Percentiles rank a stretch among this genome's conserved stretches.
phyloP scores from a whole-genome alignment of 2,888 invertebrate genomes.

The Balanococcus diminutus region DNA sequence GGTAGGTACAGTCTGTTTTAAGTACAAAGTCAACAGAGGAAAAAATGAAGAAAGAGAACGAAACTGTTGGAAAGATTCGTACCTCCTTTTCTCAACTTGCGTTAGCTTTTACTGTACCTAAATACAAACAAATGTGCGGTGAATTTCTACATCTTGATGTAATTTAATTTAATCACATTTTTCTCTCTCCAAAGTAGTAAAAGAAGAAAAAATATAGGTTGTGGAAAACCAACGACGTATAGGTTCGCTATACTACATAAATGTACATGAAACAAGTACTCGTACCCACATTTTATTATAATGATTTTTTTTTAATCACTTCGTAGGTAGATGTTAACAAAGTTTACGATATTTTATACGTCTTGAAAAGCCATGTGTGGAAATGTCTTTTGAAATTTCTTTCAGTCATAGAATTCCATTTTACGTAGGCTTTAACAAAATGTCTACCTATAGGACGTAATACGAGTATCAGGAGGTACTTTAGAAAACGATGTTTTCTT shows the following conservation, averaged over 20 bases:
- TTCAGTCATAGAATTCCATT: not conserved
- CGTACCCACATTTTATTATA: not conserved
- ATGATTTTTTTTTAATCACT: not conserved
- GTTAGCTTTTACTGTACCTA: not conserved
- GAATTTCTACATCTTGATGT: not conserved
- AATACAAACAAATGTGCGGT: not conserved
- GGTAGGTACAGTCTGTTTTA: not conserved
- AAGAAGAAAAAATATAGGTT: no score
- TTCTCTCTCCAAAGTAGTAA: not conserved
- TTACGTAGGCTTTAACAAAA: slow-evolving; percentile 18
- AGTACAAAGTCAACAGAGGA: not conserved
- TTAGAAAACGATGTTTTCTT: not conserved
- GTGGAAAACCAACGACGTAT: not conserved
- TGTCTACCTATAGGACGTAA: not conserved
- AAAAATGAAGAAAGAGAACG: not conserved
- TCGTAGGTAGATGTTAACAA: not conserved
- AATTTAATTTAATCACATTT: not conserved
- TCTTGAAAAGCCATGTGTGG: not conserved
- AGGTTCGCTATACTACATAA: no score
- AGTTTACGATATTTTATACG: not conserved
- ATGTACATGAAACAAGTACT: not conserved
- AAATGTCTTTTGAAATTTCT: not conserved
- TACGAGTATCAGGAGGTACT: not conserved
- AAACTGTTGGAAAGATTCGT: not conserved
- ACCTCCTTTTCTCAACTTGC: not conserved